Percentiles rank a stretch among this genome's conserved stretches.
Conservation (phyloP, 2,797 vertebrate species). For the Aselliscus stoliczkanus region DNA sequence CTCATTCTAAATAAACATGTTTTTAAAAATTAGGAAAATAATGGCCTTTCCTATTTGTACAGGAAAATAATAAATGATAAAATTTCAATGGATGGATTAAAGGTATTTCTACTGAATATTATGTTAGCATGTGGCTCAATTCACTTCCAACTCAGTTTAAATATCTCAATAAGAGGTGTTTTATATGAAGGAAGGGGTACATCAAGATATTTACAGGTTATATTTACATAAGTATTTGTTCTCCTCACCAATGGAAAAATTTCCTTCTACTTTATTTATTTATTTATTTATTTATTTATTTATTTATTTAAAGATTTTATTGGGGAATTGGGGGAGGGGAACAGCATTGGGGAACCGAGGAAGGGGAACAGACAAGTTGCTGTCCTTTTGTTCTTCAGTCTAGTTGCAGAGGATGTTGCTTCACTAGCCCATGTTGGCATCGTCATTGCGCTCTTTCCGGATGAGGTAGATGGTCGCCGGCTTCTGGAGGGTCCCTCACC, state of each 20-base stretch:
- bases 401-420: too few relatives aligned
- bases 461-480: too few relatives aligned
- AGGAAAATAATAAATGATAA: conserved; percentile 17
- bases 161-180: background rate
- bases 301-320: too few relatives aligned
- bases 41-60: background rate
- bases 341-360: too few relatives aligned
- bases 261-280: background rate
- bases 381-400: too few relatives aligned
- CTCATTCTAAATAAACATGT: background rate
- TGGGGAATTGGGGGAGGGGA: too few relatives aligned
- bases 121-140: background rate
- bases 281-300: too few relatives aligned
- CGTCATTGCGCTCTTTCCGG: too few relatives aligned
- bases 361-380: too few relatives aligned
- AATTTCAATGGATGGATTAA: background rate
- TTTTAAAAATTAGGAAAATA: conserved; percentile 10
- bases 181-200: background rate
- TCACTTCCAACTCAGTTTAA: background rate
- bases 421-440: too few relatives aligned
- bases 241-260: background rate
- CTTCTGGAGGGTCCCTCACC: too few relatives aligned
- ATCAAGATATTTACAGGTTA: background rate
- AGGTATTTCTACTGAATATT: background rate
- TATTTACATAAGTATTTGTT: background rate